phyloP scores from a whole-genome alignment of 2,888 invertebrate species.

The Carterocephalus palaemon region DNA sequence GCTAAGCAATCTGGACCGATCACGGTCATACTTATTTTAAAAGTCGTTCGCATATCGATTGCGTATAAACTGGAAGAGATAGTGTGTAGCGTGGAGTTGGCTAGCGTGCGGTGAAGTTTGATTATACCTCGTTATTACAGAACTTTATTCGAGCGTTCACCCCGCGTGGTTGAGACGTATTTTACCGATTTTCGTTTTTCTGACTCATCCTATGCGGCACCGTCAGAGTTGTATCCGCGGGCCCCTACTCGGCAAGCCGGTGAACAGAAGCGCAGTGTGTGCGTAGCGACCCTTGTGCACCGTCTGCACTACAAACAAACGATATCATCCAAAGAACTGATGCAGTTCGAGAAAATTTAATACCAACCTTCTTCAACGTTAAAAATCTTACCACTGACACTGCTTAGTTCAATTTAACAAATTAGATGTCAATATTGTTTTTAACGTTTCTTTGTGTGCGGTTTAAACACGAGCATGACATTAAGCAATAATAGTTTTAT shows the following conservation, averaged over 20 bases:
- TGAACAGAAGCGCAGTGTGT: slow-evolving; percentile 47
- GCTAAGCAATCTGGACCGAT: slow-evolving; percentile 61
- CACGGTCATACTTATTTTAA: slow-evolving; percentile 57
- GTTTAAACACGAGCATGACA: no score
- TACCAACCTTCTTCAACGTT: no score
- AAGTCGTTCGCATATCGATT: slow-evolving; percentile 68
- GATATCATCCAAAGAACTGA: no score
- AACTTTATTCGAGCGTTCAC: slow-evolving; percentile 36
- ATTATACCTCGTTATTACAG: slow-evolving; percentile 39
- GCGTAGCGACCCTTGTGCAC: no score
- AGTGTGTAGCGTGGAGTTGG: slow-evolving; percentile 71
- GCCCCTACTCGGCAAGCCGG: slow-evolving; percentile 53
- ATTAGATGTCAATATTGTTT: no score
- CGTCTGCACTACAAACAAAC: no score
- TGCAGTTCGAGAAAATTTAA: no score
- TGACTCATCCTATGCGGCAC: slow-evolving; percentile 74
- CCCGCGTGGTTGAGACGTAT: slow-evolving; percentile 41
- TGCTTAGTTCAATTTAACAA: no score
- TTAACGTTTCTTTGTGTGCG: no score
- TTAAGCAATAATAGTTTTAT: no score
- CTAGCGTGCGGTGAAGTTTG: slow-evolving; percentile 59
- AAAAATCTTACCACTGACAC: no score
- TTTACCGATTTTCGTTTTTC: slow-evolving; percentile 65
- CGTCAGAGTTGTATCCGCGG: slow-evolving; percentile 63
- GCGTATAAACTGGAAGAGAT: slow-evolving; percentile 75